A percentile compares a stretch with the other conserved stretches of the same genome.
These are phyloP conservation scores for Whitmania pigra DNA, from an alignment of 1,140 invertebrate species.

Conservation along the genomic window DNA sequence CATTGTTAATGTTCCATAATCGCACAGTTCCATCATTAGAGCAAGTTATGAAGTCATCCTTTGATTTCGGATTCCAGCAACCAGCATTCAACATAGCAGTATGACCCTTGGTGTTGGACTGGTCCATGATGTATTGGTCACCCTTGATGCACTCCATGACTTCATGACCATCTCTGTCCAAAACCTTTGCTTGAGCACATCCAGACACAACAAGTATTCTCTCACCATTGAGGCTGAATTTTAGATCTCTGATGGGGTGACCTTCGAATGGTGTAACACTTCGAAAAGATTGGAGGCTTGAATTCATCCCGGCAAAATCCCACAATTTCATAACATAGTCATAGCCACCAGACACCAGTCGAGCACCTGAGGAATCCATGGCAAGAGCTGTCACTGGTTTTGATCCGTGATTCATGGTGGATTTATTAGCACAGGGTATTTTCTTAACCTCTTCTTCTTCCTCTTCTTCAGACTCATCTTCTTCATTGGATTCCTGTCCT, in stretches of 20 bases:
- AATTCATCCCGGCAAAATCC: constrained; percentile 97
- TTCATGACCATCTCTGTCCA: constrained; percentile 91
- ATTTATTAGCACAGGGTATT: constrained; percentile 44
- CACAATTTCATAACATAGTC: constrained; percentile 93
- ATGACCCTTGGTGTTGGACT: constrained; percentile 87
- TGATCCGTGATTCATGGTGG: constrained; percentile 67
- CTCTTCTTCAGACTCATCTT: constrained; percentile 18
- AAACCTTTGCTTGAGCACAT: constrained; percentile 68
- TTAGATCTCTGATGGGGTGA: constrained; percentile 76
- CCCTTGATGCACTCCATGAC: constrained; percentile 85
- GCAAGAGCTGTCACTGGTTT: constrained; percentile 72
- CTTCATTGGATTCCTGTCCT: constrained; percentile 3
- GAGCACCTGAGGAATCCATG: constrained; percentile 78
- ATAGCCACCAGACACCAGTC: constrained; percentile 73
- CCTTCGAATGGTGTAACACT: constrained; percentile 80
- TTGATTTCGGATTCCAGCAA: constrained; percentile 79
- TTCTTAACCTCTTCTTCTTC: constrained; percentile 3
- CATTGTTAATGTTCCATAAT: constrained; percentile 67
- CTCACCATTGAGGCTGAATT: constrained; percentile 87
- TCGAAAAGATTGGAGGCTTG: constrained; percentile 74
- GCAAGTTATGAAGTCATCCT: constrained; percentile 86
- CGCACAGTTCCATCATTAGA: constrained; percentile 79
- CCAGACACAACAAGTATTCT: constrained; percentile 85
- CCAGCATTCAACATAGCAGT: constrained; percentile 77
- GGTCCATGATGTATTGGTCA: constrained; percentile 90